Evolutionary conservation across 2,797 vertebrate genomes (phyloP).

Genomic region (Rhabdophis nuchalis): DNA sequence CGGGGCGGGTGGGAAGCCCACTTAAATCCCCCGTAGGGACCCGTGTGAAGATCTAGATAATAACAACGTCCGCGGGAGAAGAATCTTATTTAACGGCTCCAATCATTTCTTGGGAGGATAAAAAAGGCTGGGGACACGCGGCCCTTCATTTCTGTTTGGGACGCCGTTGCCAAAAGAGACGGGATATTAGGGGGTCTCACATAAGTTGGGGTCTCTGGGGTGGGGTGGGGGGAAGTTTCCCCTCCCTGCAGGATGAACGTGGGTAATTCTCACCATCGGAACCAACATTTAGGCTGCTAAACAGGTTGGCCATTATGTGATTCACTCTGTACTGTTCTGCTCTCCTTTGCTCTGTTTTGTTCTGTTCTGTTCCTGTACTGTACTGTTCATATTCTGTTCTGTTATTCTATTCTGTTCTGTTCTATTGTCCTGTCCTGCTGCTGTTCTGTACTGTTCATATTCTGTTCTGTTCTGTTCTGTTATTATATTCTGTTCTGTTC

Average conservation of each 20-base stretch:
- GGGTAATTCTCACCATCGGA: not conserved
- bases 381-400: no score
- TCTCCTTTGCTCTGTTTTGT: no score
- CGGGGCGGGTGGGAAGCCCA: not conserved
- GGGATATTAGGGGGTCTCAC: not conserved
- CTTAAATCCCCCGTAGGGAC: not conserved
- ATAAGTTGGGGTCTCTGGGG: not conserved
- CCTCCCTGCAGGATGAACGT: not conserved
- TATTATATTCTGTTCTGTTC: no score
- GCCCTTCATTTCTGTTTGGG: not conserved
- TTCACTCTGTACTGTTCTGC: not conserved
- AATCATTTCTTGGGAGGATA: not conserved
- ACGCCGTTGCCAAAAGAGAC: not conserved
- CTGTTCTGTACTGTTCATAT: no score
- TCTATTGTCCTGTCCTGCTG: no score
- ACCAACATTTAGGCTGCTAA: not conserved
- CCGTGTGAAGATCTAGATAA: not conserved
- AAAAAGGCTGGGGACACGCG: not conserved
- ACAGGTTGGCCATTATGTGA: not conserved
- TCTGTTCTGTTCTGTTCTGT: no score
- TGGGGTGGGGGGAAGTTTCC: not conserved
- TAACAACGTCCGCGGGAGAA: not conserved
- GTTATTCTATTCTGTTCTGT: no score
- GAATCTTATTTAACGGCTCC: not conserved
- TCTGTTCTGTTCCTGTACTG: no score